Evolutionary conservation across 2,113 vertebrate genomes (phyloP), one percentile per base, ranked within the genome.

Genomic region (Zingel zingel): DNA sequence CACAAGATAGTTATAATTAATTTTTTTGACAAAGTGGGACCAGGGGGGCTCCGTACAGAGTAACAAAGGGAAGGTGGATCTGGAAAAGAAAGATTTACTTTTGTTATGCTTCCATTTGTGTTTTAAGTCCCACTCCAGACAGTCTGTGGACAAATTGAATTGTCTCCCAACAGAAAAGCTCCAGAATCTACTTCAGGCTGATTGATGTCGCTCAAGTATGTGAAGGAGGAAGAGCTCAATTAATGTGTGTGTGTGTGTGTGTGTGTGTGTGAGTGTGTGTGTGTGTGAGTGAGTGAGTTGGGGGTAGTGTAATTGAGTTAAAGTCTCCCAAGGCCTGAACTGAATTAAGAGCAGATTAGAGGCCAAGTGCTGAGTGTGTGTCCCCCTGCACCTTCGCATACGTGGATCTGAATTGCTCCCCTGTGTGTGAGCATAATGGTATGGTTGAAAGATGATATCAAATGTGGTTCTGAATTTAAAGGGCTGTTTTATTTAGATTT

Each of bases 331-430:
- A 63, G 85, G 69, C 51, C 77, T 64, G 72, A 85, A 84, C 66
- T 88, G 76, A 88, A 89, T 90, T 82, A 83, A 86, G 79, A 84
- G 78, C 83, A 90, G 81, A 90, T 90, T 90, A 85, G 74, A 77
- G 70, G 75, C 73, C 51, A 48, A 84, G 70, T 88, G 73, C 79
- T 86, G 58, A 87, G 74, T 82, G 63, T 86, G 86, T 76, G 21
- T 25, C 33, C 69, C 48, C 69, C 61, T 74, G 78, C 57, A 43
- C 58, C 33, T 63, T 45, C 0, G 5, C 63, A 9, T 54, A 12
- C 47, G 36, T 11, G 58, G 14, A 7, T 74, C 51, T 77, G 77
- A 25, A 80, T 54, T 51, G 73, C 69, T 77, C 73, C 61, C 62
- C 27, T 50, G 79, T 77, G 75, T 63, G 39, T 66, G 39, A 36